These are phyloP conservation scores for Anarrhichthys ocellatus DNA, from an alignment of 2,113 vertebrate species.

Conservation along the genomic window DNA sequence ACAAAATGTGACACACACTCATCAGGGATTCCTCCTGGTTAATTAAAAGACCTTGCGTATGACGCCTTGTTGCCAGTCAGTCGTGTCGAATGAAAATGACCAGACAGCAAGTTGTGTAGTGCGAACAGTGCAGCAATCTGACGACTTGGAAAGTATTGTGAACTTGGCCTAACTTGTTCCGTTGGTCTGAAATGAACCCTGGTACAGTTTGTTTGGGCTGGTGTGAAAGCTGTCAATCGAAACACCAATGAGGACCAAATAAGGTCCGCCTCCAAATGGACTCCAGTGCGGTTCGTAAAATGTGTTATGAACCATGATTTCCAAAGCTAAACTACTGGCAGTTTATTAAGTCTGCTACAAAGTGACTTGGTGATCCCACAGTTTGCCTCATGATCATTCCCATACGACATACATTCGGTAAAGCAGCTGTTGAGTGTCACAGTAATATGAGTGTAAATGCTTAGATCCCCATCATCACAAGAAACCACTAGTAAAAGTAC, in stretches of 20 bases:
- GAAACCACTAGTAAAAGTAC: not conserved
- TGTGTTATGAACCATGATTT: not conserved
- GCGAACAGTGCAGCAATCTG: not conserved
- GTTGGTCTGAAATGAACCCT: not conserved
- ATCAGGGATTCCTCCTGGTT: no score
- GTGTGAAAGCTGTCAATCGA: not conserved
- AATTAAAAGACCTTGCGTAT: no score
- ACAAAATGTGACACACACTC: no score
- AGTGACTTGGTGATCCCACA: not conserved
- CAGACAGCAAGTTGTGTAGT: not conserved
- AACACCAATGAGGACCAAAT: not conserved
- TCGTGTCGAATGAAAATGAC: not conserved
- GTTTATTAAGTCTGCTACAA: not conserved
- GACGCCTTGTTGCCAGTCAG: no score
- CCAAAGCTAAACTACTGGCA: not conserved
- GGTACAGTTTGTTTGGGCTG: not conserved
- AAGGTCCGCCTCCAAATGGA: not conserved
- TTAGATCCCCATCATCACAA: constrained; percentile 6
- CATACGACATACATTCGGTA: not conserved
- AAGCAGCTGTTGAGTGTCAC: not conserved
- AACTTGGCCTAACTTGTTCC: not conserved
- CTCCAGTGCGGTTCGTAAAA: no score
- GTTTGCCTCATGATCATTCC: not conserved
- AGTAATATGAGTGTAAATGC: not conserved
- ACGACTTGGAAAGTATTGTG: not conserved